These are phyloP conservation scores for Ornithoptera alexandrae DNA, from an alignment of 2,888 invertebrate genomes.

Conservation along the genomic window DNA sequence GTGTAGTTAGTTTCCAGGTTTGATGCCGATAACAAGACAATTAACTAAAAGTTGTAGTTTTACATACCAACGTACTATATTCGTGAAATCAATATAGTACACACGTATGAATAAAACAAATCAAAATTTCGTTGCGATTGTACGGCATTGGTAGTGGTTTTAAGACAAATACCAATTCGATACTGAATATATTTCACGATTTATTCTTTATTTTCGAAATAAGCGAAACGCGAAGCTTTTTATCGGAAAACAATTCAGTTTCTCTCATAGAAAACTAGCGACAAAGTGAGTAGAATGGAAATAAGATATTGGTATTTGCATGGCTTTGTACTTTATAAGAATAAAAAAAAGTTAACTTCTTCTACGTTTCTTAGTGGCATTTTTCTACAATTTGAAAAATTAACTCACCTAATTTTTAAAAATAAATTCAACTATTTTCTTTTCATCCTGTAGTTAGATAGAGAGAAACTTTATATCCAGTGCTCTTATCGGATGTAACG, in stretches of 20 bases:
- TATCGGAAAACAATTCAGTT: slow-evolving; percentile 6
- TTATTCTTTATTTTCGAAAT: neutral
- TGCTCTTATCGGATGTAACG: neutral
- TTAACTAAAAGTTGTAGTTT: neutral
- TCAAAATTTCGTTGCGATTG: neutral
- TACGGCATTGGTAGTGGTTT: neutral
- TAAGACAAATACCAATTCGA: neutral
- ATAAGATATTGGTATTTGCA: slow-evolving; percentile 4
- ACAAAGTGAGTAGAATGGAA: neutral
- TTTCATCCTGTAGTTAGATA: neutral
- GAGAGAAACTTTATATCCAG: neutral
- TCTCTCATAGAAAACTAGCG: neutral
- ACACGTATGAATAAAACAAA: neutral
- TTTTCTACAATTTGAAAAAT: neutral
- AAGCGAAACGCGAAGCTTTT: neutral
- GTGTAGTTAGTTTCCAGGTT: too few relatives aligned
- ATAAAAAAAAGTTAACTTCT: neutral
- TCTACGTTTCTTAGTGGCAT: too few relatives aligned
- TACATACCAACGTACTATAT: neutral
- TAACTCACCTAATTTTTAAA: neutral
- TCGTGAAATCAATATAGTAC: neutral
- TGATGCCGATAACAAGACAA: too few relatives aligned
- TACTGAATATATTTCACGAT: neutral
- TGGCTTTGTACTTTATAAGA: neutral
- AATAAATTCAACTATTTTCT: neutral